These are phyloP conservation scores for Tenebrosternarchus preto DNA, from an alignment of 2,113 vertebrate genomes.

Conservation along the genomic window DNA sequence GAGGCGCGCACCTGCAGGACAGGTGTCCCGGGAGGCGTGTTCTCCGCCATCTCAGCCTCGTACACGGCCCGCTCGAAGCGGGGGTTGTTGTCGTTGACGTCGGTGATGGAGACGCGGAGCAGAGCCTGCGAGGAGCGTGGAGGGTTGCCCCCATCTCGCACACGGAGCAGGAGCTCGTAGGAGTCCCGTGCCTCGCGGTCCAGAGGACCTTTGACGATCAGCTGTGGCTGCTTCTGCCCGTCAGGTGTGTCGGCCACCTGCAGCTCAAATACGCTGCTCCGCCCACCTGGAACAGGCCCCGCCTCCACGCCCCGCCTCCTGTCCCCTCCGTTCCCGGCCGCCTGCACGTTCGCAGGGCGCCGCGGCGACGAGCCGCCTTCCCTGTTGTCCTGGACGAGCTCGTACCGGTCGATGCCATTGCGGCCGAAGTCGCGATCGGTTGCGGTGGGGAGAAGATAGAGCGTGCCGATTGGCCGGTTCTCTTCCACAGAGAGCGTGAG, in stretches of 20 bases:
- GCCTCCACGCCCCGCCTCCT: conserved; percentile 55
- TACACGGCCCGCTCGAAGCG: conserved; percentile 91
- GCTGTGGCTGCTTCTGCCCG: conserved; percentile 95
- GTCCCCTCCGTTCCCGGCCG: conserved; percentile 64
- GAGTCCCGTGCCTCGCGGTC: conserved; percentile 91
- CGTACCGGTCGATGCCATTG: conserved; percentile 94
- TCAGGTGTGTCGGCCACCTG: conserved; percentile 95
- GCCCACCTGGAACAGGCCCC: conserved; percentile 66
- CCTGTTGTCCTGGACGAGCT: conserved; percentile 85
- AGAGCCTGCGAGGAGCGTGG: conserved; percentile 90
- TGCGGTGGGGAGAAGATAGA: conserved; percentile 94
- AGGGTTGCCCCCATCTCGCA: conserved; percentile 89
- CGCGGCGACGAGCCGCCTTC: conserved; percentile 50
- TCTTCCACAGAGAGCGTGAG: conserved; percentile 95
- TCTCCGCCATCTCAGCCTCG: conserved; percentile 91
- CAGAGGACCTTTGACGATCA: conserved; percentile 95
- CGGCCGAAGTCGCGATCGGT: conserved; percentile 93
- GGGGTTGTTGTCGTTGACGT: conserved; percentile 96
- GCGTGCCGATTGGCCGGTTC: conserved; percentile 93
- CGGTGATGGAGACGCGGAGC: conserved; percentile 91
- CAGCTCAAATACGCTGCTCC: conserved; percentile 89
- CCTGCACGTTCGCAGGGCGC: conserved; percentile 63
- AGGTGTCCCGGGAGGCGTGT: conserved; percentile 90
- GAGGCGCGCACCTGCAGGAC: conserved; percentile 90
- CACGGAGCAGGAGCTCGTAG: conserved; percentile 89